Conservation (phyloP, 2,113 vertebrate species). For the Pterocles gutturalis region DNA sequence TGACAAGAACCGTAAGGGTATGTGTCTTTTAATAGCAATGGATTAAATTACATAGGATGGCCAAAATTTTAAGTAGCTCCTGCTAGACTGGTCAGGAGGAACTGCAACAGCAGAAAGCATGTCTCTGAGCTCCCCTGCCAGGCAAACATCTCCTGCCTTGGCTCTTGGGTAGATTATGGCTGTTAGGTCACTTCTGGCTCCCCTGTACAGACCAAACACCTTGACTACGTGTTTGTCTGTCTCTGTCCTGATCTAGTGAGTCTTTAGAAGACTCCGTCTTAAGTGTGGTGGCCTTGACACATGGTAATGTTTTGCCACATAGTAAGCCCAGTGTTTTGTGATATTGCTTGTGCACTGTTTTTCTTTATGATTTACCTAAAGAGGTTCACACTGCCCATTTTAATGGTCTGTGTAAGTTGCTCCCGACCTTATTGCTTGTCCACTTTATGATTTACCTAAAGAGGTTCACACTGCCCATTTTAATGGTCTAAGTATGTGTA, state of each 20-base stretch:
- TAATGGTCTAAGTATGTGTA: background rate
- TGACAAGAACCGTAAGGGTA: background rate
- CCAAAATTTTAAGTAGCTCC: background rate
- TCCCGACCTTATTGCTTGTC: background rate
- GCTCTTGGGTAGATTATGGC: background rate
- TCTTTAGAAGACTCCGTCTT: background rate
- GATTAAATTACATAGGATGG: background rate
- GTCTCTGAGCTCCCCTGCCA: background rate
- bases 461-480: background rate
- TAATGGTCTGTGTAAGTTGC: background rate
- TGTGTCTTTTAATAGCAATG: background rate
- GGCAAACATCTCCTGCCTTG: background rate
- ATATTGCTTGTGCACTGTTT: background rate
- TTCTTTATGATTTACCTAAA: background rate
- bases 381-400: background rate
- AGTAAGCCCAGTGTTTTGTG: background rate
- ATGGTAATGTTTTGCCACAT: background rate
- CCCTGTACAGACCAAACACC: background rate
- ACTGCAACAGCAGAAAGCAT: background rate
- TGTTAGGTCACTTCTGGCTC: background rate
- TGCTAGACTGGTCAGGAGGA: background rate
- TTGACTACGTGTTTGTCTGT: background rate
- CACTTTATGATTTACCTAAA: no score
- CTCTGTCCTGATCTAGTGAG: background rate
- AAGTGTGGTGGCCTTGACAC: background rate